Conservation (phyloP, 1,140 invertebrate species). For the Cephus cinctus region DNA sequence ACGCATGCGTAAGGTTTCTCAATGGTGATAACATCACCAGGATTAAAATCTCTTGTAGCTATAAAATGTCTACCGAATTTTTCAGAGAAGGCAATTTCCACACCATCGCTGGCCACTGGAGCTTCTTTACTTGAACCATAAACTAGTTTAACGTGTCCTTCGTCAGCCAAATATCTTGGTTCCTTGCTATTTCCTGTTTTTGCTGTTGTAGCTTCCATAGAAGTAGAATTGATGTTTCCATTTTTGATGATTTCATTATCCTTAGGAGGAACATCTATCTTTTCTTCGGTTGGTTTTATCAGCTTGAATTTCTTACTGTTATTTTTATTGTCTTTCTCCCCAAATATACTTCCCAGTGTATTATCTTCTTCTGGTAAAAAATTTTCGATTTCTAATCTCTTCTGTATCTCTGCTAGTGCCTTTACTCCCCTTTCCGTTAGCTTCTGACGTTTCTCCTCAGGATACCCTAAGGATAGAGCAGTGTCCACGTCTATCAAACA, state of each 20-base stretch:
- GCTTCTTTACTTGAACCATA: conserved; percentile 55
- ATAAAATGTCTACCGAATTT: conserved; percentile 68
- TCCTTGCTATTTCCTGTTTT: neutral
- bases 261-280: neutral
- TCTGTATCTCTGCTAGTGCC: conserved; percentile 37
- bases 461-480: conserved; percentile 46
- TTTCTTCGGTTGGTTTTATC: no score
- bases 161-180: conserved; percentile 37
- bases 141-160: conserved; percentile 32
- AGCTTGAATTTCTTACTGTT: no score
- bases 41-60: conserved; percentile 65
- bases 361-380: no score
- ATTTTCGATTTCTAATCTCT: conserved; percentile 21
- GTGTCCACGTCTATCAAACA: conserved; percentile 53
- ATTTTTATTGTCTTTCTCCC: no score
- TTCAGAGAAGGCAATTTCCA: conserved; percentile 60
- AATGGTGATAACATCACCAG: conserved; percentile 76
- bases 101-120: conserved; percentile 60
- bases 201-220: neutral
- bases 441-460: conserved; percentile 45
- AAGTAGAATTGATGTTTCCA: neutral
- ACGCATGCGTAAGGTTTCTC: conserved; percentile 79
- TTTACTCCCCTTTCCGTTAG: conserved; percentile 43
- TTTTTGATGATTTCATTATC: conserved; percentile 4
- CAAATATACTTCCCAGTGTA: no score